These are phyloP conservation scores for Dreissena rostriformis DNA, from an alignment of 1,140 invertebrate genomes.

Conservation along the genomic window DNA sequence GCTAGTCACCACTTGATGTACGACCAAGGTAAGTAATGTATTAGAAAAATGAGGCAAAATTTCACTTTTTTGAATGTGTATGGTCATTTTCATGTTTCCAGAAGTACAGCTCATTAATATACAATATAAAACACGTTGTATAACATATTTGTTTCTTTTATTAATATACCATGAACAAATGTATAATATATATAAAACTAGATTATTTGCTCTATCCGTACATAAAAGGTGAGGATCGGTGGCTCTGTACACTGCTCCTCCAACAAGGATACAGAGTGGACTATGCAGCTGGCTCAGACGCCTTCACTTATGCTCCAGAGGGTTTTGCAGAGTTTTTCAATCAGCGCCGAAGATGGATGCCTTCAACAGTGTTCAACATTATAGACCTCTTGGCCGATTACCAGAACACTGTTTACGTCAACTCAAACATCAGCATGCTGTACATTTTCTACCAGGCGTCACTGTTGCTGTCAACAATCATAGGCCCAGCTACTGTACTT, in stretches of 20 bases:
- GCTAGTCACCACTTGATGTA: slow-evolving; percentile 85
- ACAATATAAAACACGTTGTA: background rate
- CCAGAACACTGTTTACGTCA: slow-evolving; percentile 92
- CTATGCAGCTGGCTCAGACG: slow-evolving; percentile 98
- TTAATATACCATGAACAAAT: no score
- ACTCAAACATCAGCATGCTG: slow-evolving; percentile 97
- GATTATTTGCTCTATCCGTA: background rate
- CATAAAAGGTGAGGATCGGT: slow-evolving; percentile 84
- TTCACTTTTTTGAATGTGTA: background rate
- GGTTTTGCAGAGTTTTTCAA: slow-evolving; percentile 85
- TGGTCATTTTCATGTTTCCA: background rate
- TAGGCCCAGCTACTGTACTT: slow-evolving; percentile 86
- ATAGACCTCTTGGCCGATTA: slow-evolving; percentile 83
- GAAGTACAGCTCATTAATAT: background rate
- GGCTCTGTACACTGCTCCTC: slow-evolving; percentile 85
- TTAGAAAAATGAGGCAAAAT: no score
- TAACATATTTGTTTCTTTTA: background rate
- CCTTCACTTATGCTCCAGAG: slow-evolving; percentile 97
- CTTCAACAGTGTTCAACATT: slow-evolving; percentile 87
- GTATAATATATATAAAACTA: background rate
- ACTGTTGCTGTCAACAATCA: slow-evolving; percentile 59
- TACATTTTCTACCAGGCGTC: slow-evolving; percentile 95
- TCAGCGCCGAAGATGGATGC: slow-evolving; percentile 85
- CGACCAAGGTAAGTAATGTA: slow-evolving; percentile 83
- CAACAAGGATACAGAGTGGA: slow-evolving; percentile 87